Percentiles rank a stretch among this genome's conserved stretches.
Conservation (phyloP, 2,797 vertebrate species). For the Sebastes matsubarae region DNA sequence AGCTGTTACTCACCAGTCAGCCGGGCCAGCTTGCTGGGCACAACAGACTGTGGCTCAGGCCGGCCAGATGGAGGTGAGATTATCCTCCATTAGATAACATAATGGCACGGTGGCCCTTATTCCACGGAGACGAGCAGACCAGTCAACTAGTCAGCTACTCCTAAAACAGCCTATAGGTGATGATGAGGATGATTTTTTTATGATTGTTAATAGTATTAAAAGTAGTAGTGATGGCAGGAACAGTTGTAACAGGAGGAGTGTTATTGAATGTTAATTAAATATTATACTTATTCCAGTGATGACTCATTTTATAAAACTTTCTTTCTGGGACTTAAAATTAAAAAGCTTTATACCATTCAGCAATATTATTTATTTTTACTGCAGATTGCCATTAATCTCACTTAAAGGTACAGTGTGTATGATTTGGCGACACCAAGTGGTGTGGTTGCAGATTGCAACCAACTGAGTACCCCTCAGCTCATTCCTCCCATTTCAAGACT, state of each 20-base stretch:
- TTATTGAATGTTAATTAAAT: neutral
- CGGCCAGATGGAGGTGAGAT: slow-evolving; percentile 69
- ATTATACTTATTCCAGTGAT: neutral
- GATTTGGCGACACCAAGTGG: no score
- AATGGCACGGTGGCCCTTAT: slow-evolving; percentile 22
- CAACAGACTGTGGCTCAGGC: slow-evolving; percentile 45
- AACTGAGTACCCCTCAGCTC: no score
- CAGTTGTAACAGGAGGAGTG: neutral
- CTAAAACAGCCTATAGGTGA: neutral
- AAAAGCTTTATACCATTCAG: neutral
- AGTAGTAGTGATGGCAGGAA: neutral
- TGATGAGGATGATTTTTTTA: neutral
- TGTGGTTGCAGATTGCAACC: no score
- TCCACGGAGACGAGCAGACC: slow-evolving; percentile 9
- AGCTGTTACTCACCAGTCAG: slow-evolving; percentile 36
- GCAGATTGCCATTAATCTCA: neutral
- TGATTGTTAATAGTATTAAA: neutral
- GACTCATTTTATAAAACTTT: neutral
- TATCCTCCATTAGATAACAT: slow-evolving; percentile 67
- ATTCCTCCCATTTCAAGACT: no score
- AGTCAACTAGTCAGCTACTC: neutral
- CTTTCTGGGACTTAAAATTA: neutral
- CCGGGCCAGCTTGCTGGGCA: slow-evolving; percentile 17
- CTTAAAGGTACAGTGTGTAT: neutral
- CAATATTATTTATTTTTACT: neutral